Conservation (phyloP, 2,113 vertebrate genomes). For the Mus pahari region DNA sequence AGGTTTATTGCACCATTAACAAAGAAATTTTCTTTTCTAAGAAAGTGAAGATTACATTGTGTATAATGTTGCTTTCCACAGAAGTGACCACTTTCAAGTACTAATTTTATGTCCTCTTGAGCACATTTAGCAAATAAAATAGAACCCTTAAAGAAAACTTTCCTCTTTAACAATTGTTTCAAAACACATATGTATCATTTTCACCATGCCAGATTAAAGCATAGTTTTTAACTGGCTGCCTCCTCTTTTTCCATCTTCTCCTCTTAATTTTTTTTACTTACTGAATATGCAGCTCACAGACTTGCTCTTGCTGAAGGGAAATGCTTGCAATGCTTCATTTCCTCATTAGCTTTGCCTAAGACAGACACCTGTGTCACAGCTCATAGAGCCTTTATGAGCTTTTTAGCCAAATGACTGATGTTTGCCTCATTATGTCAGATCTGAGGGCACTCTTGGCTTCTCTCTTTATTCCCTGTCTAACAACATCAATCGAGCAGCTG, state of each 20-base stretch:
- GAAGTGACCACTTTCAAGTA: conserved; percentile 75
- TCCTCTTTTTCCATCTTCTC: conserved; percentile 71
- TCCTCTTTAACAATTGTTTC: conserved; percentile 71
- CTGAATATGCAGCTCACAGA: conserved; percentile 83
- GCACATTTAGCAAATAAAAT: conserved; percentile 69
- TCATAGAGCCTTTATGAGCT: conserved; percentile 89
- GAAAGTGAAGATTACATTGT: conserved; percentile 14
- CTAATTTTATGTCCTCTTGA: conserved; percentile 64
- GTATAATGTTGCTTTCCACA: conserved; percentile 2
- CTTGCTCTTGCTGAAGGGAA: conserved; percentile 86
- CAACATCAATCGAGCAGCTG: conserved; percentile 88
- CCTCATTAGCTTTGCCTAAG: conserved; percentile 88
- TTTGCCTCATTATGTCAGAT: conserved; percentile 89
- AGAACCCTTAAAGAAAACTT: conserved; percentile 49
- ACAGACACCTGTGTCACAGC: conserved; percentile 87
- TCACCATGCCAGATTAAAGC: conserved; percentile 61
- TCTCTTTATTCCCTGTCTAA: conserved; percentile 89
- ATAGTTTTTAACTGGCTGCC: conserved; percentile 74
- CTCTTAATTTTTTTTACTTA: conserved; percentile 61
- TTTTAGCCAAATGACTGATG: conserved; percentile 91
- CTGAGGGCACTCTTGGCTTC: conserved; percentile 89
- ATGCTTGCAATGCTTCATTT: conserved; percentile 85
- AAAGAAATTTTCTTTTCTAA: conserved; percentile 52
- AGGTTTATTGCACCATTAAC: conserved; percentile 64
- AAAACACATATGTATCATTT: conserved; percentile 71